A percentile compares a stretch with the other conserved stretches of the same genome.
Conservation (phyloP, 2,113 vertebrate species). For the Globicephala melas region DNA sequence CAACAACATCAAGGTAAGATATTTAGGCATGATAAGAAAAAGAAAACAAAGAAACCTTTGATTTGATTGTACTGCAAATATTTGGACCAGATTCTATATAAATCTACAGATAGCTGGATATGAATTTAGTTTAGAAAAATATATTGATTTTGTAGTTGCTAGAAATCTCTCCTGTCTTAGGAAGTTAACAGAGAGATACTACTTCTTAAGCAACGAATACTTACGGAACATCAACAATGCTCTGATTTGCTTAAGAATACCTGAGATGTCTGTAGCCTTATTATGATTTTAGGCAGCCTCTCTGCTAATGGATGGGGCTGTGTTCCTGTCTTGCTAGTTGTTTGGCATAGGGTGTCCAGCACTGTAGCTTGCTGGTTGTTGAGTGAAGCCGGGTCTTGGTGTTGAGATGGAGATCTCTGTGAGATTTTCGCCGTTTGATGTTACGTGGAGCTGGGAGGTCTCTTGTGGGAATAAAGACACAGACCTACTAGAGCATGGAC, state of each 20-base stretch:
- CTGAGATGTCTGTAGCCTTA: background rate
- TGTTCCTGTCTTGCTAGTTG: too few species aligned
- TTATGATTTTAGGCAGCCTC: too few species aligned
- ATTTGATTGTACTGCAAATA: background rate
- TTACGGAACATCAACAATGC: background rate
- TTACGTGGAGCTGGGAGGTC: too few species aligned
- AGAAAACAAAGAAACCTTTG: background rate
- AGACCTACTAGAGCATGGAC: too few species aligned
- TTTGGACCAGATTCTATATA: conserved; percentile 10
- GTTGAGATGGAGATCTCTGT: too few species aligned
- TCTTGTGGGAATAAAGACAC: too few species aligned
- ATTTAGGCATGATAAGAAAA: background rate
- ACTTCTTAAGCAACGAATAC: background rate
- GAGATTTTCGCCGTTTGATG: too few species aligned
- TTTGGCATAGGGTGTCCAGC: too few species aligned
- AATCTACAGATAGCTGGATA: background rate
- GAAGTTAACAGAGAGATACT: background rate
- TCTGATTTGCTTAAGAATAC: background rate
- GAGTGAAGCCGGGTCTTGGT: too few species aligned
- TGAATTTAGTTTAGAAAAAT: conserved; percentile 12
- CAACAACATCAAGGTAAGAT: conserved; percentile 22
- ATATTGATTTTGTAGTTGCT: background rate
- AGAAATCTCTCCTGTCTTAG: background rate
- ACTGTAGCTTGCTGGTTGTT: too few species aligned
- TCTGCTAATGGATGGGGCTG: too few species aligned